Percentiles rank a stretch among this genome's conserved stretches.
phyloP scores from a whole-genome alignment of 2,888 invertebrate genomes.

The Ditylenchus weischeri region DNA sequence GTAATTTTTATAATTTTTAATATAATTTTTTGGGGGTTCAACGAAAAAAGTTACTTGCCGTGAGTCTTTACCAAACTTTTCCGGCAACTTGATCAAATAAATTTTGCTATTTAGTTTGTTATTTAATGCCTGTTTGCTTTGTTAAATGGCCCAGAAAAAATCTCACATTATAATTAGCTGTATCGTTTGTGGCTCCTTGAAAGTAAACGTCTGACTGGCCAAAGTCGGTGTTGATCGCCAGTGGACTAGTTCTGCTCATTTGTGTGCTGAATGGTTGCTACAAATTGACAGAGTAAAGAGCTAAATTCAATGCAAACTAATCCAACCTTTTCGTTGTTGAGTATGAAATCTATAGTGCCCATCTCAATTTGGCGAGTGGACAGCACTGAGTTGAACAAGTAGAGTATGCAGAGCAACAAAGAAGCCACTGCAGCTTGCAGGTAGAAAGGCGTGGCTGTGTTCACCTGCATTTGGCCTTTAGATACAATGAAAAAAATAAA shows the following conservation, averaged over 20 bases:
- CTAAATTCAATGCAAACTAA: background rate
- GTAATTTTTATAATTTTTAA: too few relatives aligned
- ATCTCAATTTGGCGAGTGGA: constrained; percentile 23
- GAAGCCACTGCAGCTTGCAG: constrained; percentile 32
- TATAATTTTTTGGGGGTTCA: too few relatives aligned
- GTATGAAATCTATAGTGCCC: constrained; percentile 29
- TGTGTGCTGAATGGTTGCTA: constrained; percentile 18
- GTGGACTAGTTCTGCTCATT: constrained; percentile 19
- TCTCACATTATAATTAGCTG: too few relatives aligned
- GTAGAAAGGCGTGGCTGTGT: constrained; percentile 23
- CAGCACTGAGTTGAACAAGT: constrained; percentile 29
- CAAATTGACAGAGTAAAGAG: background rate
- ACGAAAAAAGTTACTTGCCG: too few relatives aligned
- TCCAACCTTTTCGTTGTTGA: constrained; percentile 14
- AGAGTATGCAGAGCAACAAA: constrained; percentile 30
- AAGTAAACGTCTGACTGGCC: background rate
- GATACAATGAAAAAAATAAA: too few relatives aligned
- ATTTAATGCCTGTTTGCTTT: too few relatives aligned
- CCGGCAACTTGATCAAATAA: too few relatives aligned
- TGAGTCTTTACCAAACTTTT: too few relatives aligned
- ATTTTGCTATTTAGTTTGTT: too few relatives aligned
- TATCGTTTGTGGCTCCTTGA: too few relatives aligned
- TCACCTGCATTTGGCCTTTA: background rate
- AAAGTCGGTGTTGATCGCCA: constrained; percentile 1
- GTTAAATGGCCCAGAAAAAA: too few relatives aligned